These are phyloP conservation scores for Drosophila burlai DNA, from an alignment of 1,140 invertebrate species.

Conservation along the genomic window DNA sequence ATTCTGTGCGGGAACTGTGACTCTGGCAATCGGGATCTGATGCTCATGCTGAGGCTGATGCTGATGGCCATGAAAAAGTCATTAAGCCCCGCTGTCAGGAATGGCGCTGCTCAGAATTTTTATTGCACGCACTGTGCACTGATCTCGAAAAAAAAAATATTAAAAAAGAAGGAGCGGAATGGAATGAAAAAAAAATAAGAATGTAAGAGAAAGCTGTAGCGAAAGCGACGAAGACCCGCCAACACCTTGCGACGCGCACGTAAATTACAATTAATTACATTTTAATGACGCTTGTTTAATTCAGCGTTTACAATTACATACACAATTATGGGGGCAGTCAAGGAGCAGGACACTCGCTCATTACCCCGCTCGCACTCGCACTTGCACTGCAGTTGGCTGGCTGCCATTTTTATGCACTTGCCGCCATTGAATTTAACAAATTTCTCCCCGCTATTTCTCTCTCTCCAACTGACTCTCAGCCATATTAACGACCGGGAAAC, in stretches of 20 bases:
- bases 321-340: slow-evolving; percentile 69
- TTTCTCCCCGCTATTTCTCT: slow-evolving; percentile 43
- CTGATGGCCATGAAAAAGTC: slow-evolving; percentile 46
- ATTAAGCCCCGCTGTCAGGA: slow-evolving; percentile 45
- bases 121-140: slow-evolving; percentile 55
- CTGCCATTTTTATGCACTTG: slow-evolving; percentile 75
- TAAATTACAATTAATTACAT: slow-evolving; percentile 85
- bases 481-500: slow-evolving; percentile 67
- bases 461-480: slow-evolving; percentile 19
- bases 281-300: slow-evolving; percentile 85
- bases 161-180: not conserved
- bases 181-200: slow-evolving; percentile 5
- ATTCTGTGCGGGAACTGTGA: slow-evolving; percentile 7
- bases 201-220: slow-evolving; percentile 7
- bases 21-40: not conserved
- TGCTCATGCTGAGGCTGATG: slow-evolving; percentile 3
- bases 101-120: slow-evolving; percentile 38
- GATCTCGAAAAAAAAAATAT: slow-evolving; percentile 55
- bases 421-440: slow-evolving; percentile 75
- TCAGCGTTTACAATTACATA: slow-evolving; percentile 84
- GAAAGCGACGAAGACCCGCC: slow-evolving; percentile 19
- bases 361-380: slow-evolving; percentile 47
- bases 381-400: slow-evolving; percentile 42
- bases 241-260: slow-evolving; percentile 74
- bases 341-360: slow-evolving; percentile 60